Evolutionary conservation across 2,797 vertebrate species (phyloP).

Genomic region (Calcarius lapponicus): DNA sequence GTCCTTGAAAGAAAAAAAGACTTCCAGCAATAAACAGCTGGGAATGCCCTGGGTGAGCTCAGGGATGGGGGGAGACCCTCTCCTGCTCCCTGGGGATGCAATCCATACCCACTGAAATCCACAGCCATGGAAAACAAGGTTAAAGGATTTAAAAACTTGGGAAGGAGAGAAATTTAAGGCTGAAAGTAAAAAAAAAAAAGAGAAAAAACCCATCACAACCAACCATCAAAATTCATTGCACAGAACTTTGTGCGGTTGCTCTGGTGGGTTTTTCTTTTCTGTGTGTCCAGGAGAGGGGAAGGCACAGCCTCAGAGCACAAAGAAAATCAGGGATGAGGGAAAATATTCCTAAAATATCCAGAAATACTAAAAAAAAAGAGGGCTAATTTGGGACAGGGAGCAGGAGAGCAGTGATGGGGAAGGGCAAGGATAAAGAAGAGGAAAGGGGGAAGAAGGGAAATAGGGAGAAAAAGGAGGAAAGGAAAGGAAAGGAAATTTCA

Average conservation of each 20-base stretch:
- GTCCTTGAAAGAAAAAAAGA: neutral
- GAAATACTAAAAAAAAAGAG: neutral
- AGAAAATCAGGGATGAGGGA: no score
- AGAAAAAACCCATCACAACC: fast-evolving
- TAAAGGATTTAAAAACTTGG: neutral
- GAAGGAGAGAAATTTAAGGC: neutral
- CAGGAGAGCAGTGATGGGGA: neutral
- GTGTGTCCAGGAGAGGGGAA: neutral
- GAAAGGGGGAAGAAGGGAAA: no score
- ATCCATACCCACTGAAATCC: fast-evolving
- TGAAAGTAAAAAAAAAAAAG: neutral
- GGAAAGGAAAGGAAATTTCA: no score
- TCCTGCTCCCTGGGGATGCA: neutral
- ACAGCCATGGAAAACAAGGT: neutral
- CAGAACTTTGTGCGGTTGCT: fast-evolving
- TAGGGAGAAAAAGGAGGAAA: no score
- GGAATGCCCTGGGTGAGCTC: neutral
- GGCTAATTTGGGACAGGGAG: neutral
- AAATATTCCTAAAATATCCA: neutral
- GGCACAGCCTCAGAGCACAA: no score
- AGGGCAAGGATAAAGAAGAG: neutral
- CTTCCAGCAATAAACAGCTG: neutral
- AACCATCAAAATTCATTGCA: neutral
- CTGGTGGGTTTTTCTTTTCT: neutral
- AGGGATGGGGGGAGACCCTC: neutral